Evolutionary conservation across 1,140 invertebrate genomes (phyloP), one percentile per base, ranked within the genome.

Genomic region (Drosophila lini): DNA sequence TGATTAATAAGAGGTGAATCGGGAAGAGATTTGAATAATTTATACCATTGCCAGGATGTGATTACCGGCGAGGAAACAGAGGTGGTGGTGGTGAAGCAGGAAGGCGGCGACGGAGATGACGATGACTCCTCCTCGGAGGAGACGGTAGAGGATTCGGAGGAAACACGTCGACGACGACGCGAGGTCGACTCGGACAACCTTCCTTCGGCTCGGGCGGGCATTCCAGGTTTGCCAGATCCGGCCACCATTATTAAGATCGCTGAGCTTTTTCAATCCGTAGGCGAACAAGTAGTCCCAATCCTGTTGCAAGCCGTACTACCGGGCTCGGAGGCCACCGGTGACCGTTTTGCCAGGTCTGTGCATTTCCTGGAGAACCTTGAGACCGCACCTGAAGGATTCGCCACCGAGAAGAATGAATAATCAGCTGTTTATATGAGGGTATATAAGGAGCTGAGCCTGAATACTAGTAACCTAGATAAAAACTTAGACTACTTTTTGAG

Each of bases 111-210:
- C 13, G 80, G 48, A 13, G 81, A 88, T 13, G 82, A 89, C n/a
- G 82, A 84, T 36, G 86, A 91, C 19, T 91, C 90, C 8, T 91
- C 90, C 1, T 91, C 90, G 4, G 90, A 91, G 52, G 90, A 90
- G 59, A 91, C 90, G 0, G 81, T 88, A 6, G 90, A 91, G 69
- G 90, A 91, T 28, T 88, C 90, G 0, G 71, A 64, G 10, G 90
- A 91, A 42, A 25, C 48, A 3, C 36, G 61, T 34, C 53, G 83
- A 6, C 71, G 80, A 5, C 80, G 88, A 19, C 86, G 85, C 8
- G 81, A 88, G 5, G 65, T 75, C 10, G 38, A 47, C 73, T 32
- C 38, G 19, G 22, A 52, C 32, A 71, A 56, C 11, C 44, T 31
- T 3, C 9, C 48, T 15, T 41, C 32, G 16, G 44, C 34, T 15